Evolutionary conservation across 2,888 invertebrate genomes (phyloP), one percentile per base, ranked within the genome.

Genomic region (Morpho achilles): DNA sequence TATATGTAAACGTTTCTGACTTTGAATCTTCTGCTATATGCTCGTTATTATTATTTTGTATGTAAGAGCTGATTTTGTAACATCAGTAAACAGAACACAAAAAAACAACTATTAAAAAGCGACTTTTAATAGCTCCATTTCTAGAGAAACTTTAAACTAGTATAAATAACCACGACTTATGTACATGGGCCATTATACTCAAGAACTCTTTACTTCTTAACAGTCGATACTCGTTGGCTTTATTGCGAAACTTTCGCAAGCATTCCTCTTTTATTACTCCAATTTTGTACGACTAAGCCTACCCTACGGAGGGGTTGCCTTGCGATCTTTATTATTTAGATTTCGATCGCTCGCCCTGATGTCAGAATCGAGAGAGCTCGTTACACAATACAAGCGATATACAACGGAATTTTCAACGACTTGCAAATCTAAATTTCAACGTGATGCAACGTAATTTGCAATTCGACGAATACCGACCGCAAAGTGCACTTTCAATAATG

Each of bases 231-330:
- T 85, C 82, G 85, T 85, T 81, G 83, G 79, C 80, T 88, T 89
- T 90, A 90, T 90, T 90, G 86, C 88, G 74, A 90, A 90, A 90
- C 85, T 90, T 90, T 89, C 79, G 80, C 83, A 79, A 81, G 87
- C 89, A 88, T 89, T 89, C 82, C 89, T 85, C 88, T 87, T 89
- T 89, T 90, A 90, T 89, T 89, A 88, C 90, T 80, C 85, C 88
- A 89, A 89, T 89, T 90, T 88, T 86, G 87, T 87, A 80, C 83
- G 82, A 79, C 80, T 87, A 86, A 87, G 88, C 87, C 88, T 83
- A 87, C 85, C 80, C 82, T 74, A 75, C 75, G 62, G 72, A 76
- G 78, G 80, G 79, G 75, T 67, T 68, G 69, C 66, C 68, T 69
- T 73, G 79, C 83, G 79, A 84, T 87, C 85, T 87, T 86, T 87